Evolutionary conservation across 2,888 invertebrate genomes (phyloP).

Genomic region (Leptopilina drosophilae): DNA sequence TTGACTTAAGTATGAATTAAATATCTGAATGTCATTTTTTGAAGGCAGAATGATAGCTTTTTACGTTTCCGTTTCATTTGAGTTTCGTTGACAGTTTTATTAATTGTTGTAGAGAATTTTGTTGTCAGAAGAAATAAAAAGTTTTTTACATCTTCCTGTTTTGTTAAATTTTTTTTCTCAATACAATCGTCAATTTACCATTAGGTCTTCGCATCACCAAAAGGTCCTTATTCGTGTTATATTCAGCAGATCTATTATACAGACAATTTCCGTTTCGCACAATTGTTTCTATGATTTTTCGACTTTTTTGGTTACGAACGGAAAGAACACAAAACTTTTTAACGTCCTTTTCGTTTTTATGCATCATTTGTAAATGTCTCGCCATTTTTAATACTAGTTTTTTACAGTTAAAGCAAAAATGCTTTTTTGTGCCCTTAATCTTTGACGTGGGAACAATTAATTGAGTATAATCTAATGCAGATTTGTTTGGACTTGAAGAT

Average conservation of each 20-base stretch:
- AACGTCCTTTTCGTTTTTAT: conserved; percentile 46
- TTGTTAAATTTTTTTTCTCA: conserved; percentile 48
- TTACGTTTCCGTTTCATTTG: conserved; percentile 2
- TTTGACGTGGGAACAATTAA: too few species aligned
- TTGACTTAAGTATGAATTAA: conserved; percentile 15
- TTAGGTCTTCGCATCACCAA: conserved; percentile 56
- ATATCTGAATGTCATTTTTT: conserved; percentile 22
- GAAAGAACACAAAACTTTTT: conserved; percentile 45
- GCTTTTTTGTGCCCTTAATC: conserved; percentile 42
- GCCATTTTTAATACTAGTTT: conserved; percentile 47
- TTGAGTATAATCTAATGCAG: too few species aligned
- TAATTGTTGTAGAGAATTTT: conserved; percentile 49
- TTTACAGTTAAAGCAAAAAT: conserved; percentile 50
- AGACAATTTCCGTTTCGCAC: conserved; percentile 56
- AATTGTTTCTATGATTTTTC: conserved; percentile 48
- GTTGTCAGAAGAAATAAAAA: conserved; percentile 52
- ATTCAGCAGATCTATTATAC: conserved; percentile 52
- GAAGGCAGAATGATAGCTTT: conserved; percentile 38
- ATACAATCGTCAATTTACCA: conserved; percentile 41
- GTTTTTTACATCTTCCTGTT: conserved; percentile 47
- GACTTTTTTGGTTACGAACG: neutral
- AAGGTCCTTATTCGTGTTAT: conserved; percentile 53
- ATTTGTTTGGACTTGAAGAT: too few species aligned
- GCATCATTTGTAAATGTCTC: conserved; percentile 47
- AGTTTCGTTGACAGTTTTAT: conserved; percentile 51